Conservation (phyloP, 1,140 invertebrate genomes). For the Cydia strobilella region DNA sequence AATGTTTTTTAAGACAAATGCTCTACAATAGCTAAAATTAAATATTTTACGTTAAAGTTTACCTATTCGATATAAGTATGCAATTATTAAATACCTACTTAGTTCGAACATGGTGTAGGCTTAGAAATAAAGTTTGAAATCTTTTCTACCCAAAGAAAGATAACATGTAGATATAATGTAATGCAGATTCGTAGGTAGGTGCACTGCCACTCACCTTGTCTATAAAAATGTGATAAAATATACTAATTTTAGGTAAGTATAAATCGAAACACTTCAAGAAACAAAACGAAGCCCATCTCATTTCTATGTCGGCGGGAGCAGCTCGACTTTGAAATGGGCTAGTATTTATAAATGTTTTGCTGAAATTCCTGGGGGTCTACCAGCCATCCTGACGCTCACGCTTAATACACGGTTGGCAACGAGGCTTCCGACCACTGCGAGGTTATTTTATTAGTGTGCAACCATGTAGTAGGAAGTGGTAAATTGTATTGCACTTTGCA, state of each 20-base stretch:
- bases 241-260: neutral
- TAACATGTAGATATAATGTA: neutral
- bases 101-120: slow-evolving; percentile 17
- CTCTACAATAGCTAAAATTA: neutral
- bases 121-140: neutral
- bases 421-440: too few relatives aligned
- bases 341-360: too few relatives aligned
- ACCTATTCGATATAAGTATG: slow-evolving; percentile 9
- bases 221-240: slow-evolving; percentile 30
- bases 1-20: neutral
- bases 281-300: neutral
- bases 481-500: too few relatives aligned
- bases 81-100: neutral
- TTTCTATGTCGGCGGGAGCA: too few relatives aligned
- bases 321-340: too few relatives aligned
- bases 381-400: too few relatives aligned
- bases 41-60: neutral
- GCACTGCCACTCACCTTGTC: slow-evolving; percentile 18
- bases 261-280: slow-evolving; percentile 3
- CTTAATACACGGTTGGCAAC: too few relatives aligned
- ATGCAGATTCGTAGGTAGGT: slow-evolving; percentile 18
- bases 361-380: too few relatives aligned
- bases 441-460: too few relatives aligned
- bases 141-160: slow-evolving; percentile 15
- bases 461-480: too few relatives aligned